Evolutionary conservation across 2,113 vertebrate species (phyloP).

Genomic region (Condylura cristata): DNA sequence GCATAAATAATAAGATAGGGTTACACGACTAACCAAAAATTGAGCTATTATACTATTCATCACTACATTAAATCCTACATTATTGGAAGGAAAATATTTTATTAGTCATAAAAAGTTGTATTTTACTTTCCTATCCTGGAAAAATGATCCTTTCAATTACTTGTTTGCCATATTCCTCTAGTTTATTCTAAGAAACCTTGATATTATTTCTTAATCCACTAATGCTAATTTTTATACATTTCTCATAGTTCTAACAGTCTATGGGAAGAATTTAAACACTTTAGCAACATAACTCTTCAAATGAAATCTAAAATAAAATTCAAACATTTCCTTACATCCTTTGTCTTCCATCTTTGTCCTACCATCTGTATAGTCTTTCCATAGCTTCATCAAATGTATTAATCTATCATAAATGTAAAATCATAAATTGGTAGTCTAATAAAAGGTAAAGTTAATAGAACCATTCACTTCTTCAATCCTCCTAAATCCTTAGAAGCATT

Average conservation of each 20-base stretch:
- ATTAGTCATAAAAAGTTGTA: not conserved
- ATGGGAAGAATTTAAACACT: not conserved
- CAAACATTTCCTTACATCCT: not conserved
- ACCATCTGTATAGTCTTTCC: not conserved
- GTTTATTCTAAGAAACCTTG: not conserved
- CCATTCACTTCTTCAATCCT: not conserved
- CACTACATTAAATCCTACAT: not conserved
- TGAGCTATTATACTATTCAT: not conserved
- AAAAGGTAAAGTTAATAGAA: not conserved
- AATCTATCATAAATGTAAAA: not conserved
- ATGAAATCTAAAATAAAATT: not conserved
- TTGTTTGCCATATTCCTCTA: not conserved
- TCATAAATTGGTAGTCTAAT: not conserved
- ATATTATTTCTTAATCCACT: not conserved
- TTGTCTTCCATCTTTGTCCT: not conserved
- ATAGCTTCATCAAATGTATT: not conserved
- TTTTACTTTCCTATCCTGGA: constrained; percentile 1
- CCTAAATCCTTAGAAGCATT: not conserved
- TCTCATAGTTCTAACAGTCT: not conserved
- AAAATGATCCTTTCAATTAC: constrained; percentile 5
- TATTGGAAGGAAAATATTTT: not conserved
- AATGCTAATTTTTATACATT: not conserved
- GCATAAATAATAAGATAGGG: not conserved
- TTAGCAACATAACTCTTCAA: not conserved
- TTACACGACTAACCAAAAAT: not conserved